Conservation (phyloP, 1,140 invertebrate species). For the Kradibia gibbosae region DNA sequence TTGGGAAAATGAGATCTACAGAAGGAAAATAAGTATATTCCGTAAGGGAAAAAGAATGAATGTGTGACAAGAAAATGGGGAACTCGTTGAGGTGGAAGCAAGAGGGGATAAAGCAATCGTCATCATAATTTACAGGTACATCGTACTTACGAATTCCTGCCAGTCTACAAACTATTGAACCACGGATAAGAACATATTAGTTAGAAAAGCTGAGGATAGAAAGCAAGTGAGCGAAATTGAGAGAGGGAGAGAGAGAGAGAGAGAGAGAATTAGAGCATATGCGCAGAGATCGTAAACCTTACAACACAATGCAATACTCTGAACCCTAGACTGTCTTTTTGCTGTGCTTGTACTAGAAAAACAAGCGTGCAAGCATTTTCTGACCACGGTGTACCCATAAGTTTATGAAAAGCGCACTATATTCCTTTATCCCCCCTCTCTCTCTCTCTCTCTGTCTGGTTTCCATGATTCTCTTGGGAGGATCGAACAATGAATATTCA, state of each 20-base stretch:
- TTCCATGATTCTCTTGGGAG: constrained; percentile 7
- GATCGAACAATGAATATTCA: constrained; percentile 13
- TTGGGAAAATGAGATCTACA: constrained; percentile 1
- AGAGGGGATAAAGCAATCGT: background rate
- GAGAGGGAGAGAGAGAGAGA: background rate
- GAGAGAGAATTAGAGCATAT: constrained; percentile 50
- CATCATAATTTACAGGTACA: constrained; percentile 46
- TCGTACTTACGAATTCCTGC: constrained; percentile 4
- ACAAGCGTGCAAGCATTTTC: background rate
- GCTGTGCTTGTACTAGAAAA: background rate
- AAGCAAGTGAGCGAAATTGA: too few relatives aligned
- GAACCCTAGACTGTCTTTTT: background rate
- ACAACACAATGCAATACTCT: constrained; percentile 50
- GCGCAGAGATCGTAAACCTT: constrained; percentile 57
- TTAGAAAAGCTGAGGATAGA: background rate
- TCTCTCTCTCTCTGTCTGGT: background rate
- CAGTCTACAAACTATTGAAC: background rate
- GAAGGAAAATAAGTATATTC: constrained; percentile 1
- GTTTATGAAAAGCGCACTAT: constrained; percentile 33
- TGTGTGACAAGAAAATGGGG: background rate
- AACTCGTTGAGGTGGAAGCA: background rate
- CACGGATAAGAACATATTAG: constrained; percentile 5
- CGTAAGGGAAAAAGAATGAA: background rate
- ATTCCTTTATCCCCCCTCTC: background rate
- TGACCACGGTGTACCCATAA: background rate